A percentile compares a stretch with the other conserved stretches of the same genome.
These are phyloP conservation scores for Oceanodroma leucorhoa DNA, from an alignment of 2,797 vertebrate species.

Conservation along the genomic window DNA sequence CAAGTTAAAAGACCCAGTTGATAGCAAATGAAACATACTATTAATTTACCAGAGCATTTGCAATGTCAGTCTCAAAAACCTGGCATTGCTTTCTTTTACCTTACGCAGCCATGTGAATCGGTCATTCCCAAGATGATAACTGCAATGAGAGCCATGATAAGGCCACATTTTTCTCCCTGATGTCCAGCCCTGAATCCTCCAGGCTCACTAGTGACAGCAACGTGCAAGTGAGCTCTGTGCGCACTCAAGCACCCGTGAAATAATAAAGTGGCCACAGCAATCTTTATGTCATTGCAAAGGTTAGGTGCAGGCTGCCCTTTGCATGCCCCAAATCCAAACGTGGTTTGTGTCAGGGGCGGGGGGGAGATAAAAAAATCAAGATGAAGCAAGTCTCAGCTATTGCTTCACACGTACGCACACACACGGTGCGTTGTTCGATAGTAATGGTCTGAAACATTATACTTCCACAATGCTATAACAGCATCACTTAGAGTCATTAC, in stretches of 20 bases:
- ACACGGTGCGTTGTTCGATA: background rate
- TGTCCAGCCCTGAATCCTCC: background rate
- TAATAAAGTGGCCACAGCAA: background rate
- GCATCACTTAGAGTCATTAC: conserved; percentile 16
- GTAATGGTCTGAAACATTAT: background rate
- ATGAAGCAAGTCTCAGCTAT: background rate
- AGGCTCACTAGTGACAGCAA: background rate
- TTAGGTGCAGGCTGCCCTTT: background rate
- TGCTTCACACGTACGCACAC: background rate
- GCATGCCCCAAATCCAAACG: background rate
- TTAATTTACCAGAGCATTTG: background rate
- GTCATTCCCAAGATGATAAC: background rate
- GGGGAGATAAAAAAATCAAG: background rate
- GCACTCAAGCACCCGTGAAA: background rate
- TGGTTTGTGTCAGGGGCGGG: fast-evolving
- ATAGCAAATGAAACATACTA: background rate
- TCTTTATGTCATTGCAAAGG: background rate
- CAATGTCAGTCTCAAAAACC: background rate
- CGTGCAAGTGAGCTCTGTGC: background rate
- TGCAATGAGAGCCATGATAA: background rate
- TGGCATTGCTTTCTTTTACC: background rate
- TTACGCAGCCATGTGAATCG: background rate
- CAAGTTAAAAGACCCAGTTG: background rate
- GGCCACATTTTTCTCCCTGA: background rate
- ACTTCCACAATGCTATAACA: background rate